A percentile compares a stretch with the other conserved stretches of the same genome.
Conservation (phyloP, 2,113 vertebrate genomes). For the Gymnorhina tibicen region DNA sequence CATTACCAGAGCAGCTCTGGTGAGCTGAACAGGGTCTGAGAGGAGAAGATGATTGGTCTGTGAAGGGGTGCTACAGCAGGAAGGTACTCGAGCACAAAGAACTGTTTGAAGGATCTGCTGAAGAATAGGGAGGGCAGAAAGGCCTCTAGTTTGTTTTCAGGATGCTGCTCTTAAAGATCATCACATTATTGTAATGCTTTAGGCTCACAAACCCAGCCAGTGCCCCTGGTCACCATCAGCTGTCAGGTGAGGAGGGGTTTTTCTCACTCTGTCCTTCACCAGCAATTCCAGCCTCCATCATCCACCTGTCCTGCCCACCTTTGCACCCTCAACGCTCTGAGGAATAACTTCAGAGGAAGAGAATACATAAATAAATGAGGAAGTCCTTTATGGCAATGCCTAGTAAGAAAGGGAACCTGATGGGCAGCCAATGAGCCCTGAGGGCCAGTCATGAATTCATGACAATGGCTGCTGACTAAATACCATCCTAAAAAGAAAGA, state of each 20-base stretch:
- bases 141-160: background rate
- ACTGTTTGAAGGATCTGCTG: background rate
- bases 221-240: background rate
- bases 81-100: background rate
- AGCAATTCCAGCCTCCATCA: background rate
- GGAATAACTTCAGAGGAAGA: background rate
- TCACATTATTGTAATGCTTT: rapidly evolving
- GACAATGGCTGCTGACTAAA: background rate
- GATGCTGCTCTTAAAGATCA: background rate
- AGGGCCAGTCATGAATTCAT: background rate
- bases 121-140: background rate
- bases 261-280: background rate
- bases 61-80: background rate
- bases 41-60: background rate
- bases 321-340: background rate
- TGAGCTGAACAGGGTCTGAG: background rate
- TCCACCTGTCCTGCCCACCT: background rate
- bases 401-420: background rate
- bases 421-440: background rate
- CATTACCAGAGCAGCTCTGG: background rate
- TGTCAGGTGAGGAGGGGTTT: background rate
- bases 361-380: background rate
- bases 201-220: background rate
- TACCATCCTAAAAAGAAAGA: background rate
- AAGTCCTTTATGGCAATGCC: background rate